A percentile compares a stretch with the other conserved stretches of the same genome.
Evolutionary conservation across 2,888 invertebrate genomes (phyloP).

Genomic region (Eupeodes luniger): DNA sequence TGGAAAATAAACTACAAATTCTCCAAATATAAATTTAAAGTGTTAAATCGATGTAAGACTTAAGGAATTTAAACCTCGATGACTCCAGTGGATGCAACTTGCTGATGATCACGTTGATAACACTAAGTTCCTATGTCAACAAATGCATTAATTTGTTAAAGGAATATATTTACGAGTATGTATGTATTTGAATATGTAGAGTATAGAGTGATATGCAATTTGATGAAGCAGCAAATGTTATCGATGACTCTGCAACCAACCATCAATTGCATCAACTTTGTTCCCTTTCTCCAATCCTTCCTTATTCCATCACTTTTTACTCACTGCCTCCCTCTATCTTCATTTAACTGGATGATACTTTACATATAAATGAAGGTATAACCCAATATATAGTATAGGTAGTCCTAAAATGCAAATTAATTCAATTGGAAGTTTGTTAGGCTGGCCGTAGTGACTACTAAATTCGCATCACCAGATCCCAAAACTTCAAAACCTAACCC

Average conservation of each 20-base stretch:
- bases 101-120: constrained; percentile 22
- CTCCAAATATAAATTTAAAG: background rate
- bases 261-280: constrained; percentile 16
- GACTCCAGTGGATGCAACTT: constrained; percentile 11
- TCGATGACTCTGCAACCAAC: constrained; percentile 53
- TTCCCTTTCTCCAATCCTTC: background rate
- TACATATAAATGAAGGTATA: background rate
- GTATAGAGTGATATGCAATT: constrained; percentile 28
- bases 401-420: constrained; percentile 69
- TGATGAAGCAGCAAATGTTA: constrained; percentile 72
- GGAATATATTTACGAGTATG: constrained; percentile 4
- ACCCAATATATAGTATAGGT: background rate
- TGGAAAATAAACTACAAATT: too few relatives aligned
- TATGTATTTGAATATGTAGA: too few relatives aligned
- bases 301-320: background rate
- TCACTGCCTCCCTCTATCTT: background rate
- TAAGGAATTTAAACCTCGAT: constrained; percentile 6
- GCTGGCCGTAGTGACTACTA: constrained; percentile 65
- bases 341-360: background rate
- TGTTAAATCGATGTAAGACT: background rate
- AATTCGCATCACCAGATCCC: constrained; percentile 52
- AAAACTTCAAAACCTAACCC: constrained; percentile 37
- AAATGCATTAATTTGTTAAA: constrained; percentile 59
- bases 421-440: constrained; percentile 73
- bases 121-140: constrained; percentile 62